Evolutionary conservation across 2,888 invertebrate genomes (phyloP).

Genomic region (Cerceris rybyensis): DNA sequence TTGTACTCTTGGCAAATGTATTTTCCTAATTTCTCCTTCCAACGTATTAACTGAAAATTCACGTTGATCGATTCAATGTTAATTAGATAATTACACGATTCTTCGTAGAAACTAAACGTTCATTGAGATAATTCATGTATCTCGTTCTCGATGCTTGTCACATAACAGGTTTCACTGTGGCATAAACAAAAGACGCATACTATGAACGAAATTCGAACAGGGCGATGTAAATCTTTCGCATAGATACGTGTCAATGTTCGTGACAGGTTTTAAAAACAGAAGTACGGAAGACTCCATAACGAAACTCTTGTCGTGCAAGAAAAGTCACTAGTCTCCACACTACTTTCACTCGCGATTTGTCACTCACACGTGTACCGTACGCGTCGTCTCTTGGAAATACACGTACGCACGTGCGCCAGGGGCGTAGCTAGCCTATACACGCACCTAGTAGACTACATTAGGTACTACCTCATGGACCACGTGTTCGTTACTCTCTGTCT

Average conservation of each 20-base stretch:
- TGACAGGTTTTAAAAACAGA: neutral
- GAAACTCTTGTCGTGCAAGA: conserved; percentile 6
- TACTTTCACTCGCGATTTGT: conserved; percentile 56
- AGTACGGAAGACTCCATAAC: conserved; percentile 4
- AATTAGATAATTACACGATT: neutral
- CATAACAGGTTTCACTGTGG: neutral
- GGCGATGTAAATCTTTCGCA: neutral
- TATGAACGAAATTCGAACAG: neutral
- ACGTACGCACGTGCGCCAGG: conserved; percentile 71
- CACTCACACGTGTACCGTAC: conserved; percentile 60
- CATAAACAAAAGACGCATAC: neutral
- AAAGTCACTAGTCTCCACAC: conserved; percentile 39
- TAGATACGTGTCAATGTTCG: neutral
- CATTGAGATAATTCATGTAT: neutral
- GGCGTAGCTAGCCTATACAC: conserved; percentile 57
- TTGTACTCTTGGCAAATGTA: conserved; percentile 69
- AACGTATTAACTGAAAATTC: neutral
- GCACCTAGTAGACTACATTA: conserved; percentile 62
- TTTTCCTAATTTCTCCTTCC: neutral
- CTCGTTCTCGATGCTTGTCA: neutral
- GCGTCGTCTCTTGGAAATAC: conserved; percentile 44
- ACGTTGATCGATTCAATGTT: neutral
- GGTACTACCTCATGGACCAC: conserved; percentile 66
- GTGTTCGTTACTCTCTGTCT: conserved; percentile 68
- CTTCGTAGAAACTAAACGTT: neutral